These are phyloP conservation scores for Aplysina aerophoba DNA, from an alignment of 37 sponge, comb jelly and placozoan species.

Conservation along the genomic window DNA sequence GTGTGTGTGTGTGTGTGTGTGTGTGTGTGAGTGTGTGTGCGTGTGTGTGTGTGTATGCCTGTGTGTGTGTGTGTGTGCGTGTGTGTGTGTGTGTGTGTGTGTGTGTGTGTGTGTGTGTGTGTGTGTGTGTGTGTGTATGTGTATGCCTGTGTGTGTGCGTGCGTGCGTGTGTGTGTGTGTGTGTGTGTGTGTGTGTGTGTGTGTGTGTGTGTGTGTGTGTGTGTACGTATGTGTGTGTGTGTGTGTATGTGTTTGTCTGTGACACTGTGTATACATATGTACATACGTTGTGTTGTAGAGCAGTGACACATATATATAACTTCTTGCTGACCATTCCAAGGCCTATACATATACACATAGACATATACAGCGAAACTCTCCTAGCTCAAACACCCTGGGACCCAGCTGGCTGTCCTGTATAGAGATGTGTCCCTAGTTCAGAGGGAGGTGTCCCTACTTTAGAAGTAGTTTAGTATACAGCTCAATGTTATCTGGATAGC, in stretches of 20 bases:
- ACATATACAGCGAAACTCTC: too few species aligned
- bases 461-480: too few species aligned
- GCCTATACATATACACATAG: too few species aligned
- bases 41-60: conserved; percentile 17
- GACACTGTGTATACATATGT: too few species aligned
- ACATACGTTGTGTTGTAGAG: too few species aligned
- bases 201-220: conserved; percentile 29
- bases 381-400: too few species aligned
- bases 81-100: conserved; percentile 29
- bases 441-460: too few species aligned
- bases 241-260: neutral
- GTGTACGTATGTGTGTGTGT: conserved; percentile 5
- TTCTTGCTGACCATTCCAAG: too few species aligned
- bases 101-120: conserved; percentile 29
- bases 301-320: too few species aligned
- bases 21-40: conserved; percentile 22
- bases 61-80: neutral
- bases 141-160: neutral
- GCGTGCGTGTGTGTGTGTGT: conserved; percentile 14
- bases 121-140: conserved; percentile 26
- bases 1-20: conserved; percentile 25
- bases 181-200: conserved; percentile 29
- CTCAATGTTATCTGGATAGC: too few species aligned
- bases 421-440: too few species aligned
- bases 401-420: too few species aligned